phyloP scores from a whole-genome alignment of 2,797 vertebrate genomes.

The Australoheros facetus region DNA sequence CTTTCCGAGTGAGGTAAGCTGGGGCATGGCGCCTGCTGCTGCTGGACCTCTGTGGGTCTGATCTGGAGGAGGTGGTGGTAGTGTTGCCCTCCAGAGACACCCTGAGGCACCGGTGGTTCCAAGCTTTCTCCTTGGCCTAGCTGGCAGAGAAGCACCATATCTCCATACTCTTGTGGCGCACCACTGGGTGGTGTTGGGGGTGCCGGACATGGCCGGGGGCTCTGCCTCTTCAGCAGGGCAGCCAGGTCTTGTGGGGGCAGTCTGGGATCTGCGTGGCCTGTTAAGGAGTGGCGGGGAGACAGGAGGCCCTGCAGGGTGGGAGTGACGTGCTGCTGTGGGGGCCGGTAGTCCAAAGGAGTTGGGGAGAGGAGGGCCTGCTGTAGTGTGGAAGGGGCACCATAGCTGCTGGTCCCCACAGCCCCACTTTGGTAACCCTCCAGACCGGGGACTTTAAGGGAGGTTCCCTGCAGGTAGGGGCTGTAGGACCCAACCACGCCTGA shows the following conservation, averaged over 20 bases:
- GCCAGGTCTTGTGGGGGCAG: slow-evolving; percentile 91
- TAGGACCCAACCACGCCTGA: slow-evolving; percentile 78
- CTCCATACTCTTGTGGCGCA: slow-evolving; percentile 86
- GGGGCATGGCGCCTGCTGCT: slow-evolving; percentile 72
- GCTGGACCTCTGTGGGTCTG: slow-evolving; percentile 85
- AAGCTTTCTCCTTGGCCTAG: slow-evolving; percentile 89
- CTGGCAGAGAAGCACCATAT: slow-evolving; percentile 91
- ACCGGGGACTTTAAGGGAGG: slow-evolving; percentile 89
- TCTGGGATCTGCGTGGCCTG: slow-evolving; percentile 90
- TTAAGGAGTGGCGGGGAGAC: slow-evolving; percentile 95
- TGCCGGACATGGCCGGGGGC: slow-evolving; percentile 72
- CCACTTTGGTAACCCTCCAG: slow-evolving; percentile 88
- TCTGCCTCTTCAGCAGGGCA: slow-evolving; percentile 90
- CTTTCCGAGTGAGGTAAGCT: slow-evolving; percentile 91
- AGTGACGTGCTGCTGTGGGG: slow-evolving; percentile 90
- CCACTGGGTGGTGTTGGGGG: slow-evolving; percentile 68
- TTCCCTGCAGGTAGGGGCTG: slow-evolving; percentile 84
- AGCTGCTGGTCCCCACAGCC: slow-evolving; percentile 71
- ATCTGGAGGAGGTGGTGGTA: slow-evolving; percentile 92
- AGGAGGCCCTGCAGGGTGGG: slow-evolving; percentile 96
- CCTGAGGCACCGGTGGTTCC: slow-evolving; percentile 78
- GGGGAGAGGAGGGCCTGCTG: slow-evolving; percentile 98
- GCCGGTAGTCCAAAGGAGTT: slow-evolving; percentile 92
- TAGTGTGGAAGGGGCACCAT: slow-evolving; percentile 89
- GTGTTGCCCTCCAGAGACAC: slow-evolving; percentile 78